Evolutionary conservation across 35 echinoderm and acorn worm species (phyloP).

Genomic region (Lytechinus variegatus): DNA sequence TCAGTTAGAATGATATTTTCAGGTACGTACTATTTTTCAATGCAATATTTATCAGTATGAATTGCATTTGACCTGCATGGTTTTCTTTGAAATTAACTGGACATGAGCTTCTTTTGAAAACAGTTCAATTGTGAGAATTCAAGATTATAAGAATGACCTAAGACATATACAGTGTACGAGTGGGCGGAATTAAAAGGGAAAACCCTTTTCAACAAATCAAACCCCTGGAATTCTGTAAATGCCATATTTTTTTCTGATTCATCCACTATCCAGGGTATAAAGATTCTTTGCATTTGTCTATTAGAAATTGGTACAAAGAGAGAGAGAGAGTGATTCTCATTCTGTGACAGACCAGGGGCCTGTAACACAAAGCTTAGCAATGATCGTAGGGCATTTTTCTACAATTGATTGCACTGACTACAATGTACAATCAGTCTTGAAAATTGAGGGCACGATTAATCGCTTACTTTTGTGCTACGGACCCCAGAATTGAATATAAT

Average conservation of each 20-base stretch:
- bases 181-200: not conserved
- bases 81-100: too few species aligned
- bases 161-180: not conserved
- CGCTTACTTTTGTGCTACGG: not conserved
- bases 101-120: not conserved
- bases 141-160: not conserved
- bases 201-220: not conserved
- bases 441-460: too few species aligned
- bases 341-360: too few species aligned
- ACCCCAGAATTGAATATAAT: conserved; percentile 10
- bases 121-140: not conserved
- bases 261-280: not conserved
- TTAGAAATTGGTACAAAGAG: not conserved
- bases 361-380: too few species aligned
- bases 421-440: too few species aligned
- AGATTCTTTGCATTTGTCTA: not conserved
- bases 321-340: not conserved
- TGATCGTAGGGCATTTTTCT: too few species aligned
- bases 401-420: too few species aligned
- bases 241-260: not conserved
- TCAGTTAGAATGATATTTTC: too few species aligned
- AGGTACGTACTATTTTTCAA: too few species aligned
- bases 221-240: not conserved
- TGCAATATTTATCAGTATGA: too few species aligned
- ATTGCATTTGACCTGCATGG: too few species aligned